Evolutionary conservation across 2,113 vertebrate species (phyloP), one percentile per base, ranked within the genome.

Genomic region (Nesogale talazaci): DNA sequence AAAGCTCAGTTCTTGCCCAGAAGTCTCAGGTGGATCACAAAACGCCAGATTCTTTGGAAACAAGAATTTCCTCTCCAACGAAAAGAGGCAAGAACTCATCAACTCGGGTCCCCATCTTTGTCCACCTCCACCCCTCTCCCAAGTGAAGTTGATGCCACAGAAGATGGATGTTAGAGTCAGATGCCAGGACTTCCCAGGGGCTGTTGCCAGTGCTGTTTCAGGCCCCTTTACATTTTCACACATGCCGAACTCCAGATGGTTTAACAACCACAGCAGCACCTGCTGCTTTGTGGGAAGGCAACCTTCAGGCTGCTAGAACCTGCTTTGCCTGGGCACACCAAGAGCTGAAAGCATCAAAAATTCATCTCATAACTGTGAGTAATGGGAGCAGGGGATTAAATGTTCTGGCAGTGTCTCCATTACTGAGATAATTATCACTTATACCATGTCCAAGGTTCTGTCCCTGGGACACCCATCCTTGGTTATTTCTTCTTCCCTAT

Each of bases 151-250:
- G 36, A 42, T 67, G 42, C 3, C 34, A n/a, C 34, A 59, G 61
- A 84, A 59, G 52, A 14, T 36, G 8, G 2, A 3, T 2, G 4
- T 14, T 34, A 56, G 42, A 19, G 7, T 10, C 8, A 27, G 46
- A 10, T 10, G 9, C 10, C 10, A 52, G 22, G 40, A 4, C 36
- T 3, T 6, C 63, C 25, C 5, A 14, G 61, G 15, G 31, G 22
- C 23, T 2, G 0, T 16, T 7, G 19, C 40, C 42, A 36, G 20
- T 27, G 27, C 56, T 36, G 29, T 57, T 3, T 31, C 1, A 0
- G 2, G 4, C 17, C 31, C 31, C 9, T 25, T 17, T 40, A 15
- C 46, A 1, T 19, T 14, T 3, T 25, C 52, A 46, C 3, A 1
- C 52, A 56, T 16, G 22, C 25, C 40, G 17, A 5, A 14, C 42